Evolutionary conservation across 2,888 invertebrate species (phyloP), one percentile per base, ranked within the genome.

Genomic region (Drosophila neonasuta): DNA sequence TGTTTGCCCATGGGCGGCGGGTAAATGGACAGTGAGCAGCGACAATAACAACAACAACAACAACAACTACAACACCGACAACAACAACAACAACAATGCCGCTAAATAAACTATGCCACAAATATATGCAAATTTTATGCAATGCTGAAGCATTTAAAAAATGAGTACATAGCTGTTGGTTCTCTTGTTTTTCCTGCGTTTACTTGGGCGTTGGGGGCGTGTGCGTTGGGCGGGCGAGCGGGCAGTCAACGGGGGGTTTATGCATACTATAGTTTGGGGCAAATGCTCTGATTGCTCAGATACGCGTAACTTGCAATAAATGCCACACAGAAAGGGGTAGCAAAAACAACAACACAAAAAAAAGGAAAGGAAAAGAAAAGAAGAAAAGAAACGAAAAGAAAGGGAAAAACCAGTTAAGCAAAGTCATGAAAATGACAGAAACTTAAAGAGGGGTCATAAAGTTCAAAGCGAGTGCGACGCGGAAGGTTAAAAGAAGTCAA

Each of bases 71-170:
- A 56, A 55, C 46, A 68, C 48, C 4, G 15, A 15, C 1, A 15
- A 55, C 46, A 56, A 48, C n/a, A 64, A 51, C 15, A 66, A 20
- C 30, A 49, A 56, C 39, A 62, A 62, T n/a, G 36, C 41, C 50
- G 81, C 84, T 83, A 83, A 81, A 81, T 86, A 81, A 81, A 81
- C 86, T 86, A 86, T 84, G 79, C 74, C 54, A 65, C 56, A 80
- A 80, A 81, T 79, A 51, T 86, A 81, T 81, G 81, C 86, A 84
- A 86, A 81, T 81, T 80, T 86, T 81, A 81, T 81, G 86, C 81
- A 84, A 86, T 84, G 81, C 68, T 70, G 68, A 79, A 86, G 86
- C 81, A 84, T 86, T 86, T 81, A 86, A 84, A 81, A 54, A 86
- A 68, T 67, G 76, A 81, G 67, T 76, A 83, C 71, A 73, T 70